Evolutionary conservation across 2,113 vertebrate genomes (phyloP).

Genomic region (Eulemur macaco): DNA sequence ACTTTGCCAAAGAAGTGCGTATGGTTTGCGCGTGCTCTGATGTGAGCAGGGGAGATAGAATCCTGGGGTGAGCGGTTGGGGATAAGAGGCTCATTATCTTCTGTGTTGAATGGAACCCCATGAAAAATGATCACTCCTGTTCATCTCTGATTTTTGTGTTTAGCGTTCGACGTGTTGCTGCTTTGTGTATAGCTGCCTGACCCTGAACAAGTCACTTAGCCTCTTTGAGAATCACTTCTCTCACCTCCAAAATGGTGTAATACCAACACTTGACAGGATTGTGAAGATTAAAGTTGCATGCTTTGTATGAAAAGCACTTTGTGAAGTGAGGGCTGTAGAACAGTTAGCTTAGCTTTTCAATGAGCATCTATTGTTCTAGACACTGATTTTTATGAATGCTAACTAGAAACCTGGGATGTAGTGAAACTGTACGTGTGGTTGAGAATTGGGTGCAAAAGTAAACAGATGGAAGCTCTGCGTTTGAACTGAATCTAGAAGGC

Average conservation of each 20-base stretch:
- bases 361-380: not conserved
- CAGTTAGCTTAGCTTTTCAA: not conserved
- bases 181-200: not conserved
- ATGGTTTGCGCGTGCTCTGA: not conserved
- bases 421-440: not conserved
- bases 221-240: not conserved
- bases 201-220: not conserved
- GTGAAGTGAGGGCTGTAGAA: not conserved
- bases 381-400: not conserved
- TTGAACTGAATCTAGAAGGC: not conserved
- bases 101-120: not conserved
- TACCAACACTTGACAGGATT: not conserved
- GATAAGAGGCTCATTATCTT: not conserved
- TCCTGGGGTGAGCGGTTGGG: too few species aligned
- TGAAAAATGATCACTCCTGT: not conserved
- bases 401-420: not conserved
- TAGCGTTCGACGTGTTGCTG: not conserved
- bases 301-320: not conserved
- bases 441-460: not conserved
- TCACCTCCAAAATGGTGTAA: not conserved
- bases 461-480: not conserved
- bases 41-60: not conserved
- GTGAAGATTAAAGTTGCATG: not conserved
- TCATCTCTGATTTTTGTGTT: not conserved
- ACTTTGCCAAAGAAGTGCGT: not conserved